Percentiles rank a stretch among this genome's conserved stretches.
Evolutionary conservation across 2,888 invertebrate genomes (phyloP).

Genomic region (Acanthosepion lycidas): DNA sequence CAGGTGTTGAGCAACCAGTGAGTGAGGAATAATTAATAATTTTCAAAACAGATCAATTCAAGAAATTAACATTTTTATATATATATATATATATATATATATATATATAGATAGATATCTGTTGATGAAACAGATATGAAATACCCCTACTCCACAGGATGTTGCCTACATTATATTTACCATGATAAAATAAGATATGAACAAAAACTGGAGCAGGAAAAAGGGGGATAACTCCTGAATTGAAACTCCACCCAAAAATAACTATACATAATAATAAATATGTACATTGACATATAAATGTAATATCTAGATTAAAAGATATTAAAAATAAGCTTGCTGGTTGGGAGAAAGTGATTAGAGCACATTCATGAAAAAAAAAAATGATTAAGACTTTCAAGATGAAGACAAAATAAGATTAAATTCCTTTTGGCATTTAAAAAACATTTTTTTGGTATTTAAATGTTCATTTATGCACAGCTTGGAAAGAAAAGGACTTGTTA

Average conservation of each 20-base stretch:
- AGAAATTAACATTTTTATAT: neutral
- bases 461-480: too few relatives aligned
- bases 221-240: neutral
- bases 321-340: neutral
- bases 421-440: neutral
- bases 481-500: too few relatives aligned
- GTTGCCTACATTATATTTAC: neutral
- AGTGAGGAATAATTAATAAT: too few relatives aligned
- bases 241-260: neutral
- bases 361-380: neutral
- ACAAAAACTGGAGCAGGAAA: neutral
- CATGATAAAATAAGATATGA: conserved; percentile 6
- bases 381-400: too few relatives aligned
- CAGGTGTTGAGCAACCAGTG: too few relatives aligned
- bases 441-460: too few relatives aligned
- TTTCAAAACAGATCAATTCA: neutral
- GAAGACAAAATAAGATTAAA: neutral
- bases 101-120: too few relatives aligned
- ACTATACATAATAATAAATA: neutral
- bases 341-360: neutral
- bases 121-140: neutral
- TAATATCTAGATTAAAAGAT: neutral
- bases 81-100: too few relatives aligned
- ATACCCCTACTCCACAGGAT: neutral
- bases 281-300: neutral